phyloP scores from a whole-genome alignment of 2,797 vertebrate genomes.

The Ctenopoma kingsleyae region DNA sequence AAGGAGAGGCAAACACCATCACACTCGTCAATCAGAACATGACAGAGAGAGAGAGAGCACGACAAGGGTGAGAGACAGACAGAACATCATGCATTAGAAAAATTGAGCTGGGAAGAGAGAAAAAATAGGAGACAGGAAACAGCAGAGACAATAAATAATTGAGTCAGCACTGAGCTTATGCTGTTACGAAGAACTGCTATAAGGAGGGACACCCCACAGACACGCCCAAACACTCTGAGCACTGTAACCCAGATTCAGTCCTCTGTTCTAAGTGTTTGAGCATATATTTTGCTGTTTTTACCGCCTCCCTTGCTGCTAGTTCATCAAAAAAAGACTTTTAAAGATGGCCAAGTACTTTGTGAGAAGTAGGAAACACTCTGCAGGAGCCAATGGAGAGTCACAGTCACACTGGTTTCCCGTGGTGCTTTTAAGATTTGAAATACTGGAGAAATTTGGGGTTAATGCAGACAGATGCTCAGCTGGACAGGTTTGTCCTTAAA shows the following conservation, averaged over 20 bases:
- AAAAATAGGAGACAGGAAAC: conserved; percentile 21
- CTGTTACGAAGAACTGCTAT: conserved; percentile 21
- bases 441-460: neutral
- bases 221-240: conserved; percentile 24
- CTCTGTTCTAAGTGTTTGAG: conserved; percentile 39
- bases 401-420: neutral
- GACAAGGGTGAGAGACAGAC: conserved; percentile 17
- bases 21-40: conserved; percentile 72
- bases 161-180: conserved; percentile 22
- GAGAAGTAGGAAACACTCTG: conserved; percentile 3
- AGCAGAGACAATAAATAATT: conserved; percentile 53
- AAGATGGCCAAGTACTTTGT: conserved; percentile 10
- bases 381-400: neutral
- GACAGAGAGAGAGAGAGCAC: conserved; percentile 3
- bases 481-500: neutral
- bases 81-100: conserved; percentile 15
- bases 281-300: conserved; percentile 38
- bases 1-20: conserved; percentile 74
- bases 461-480: conserved; percentile 9
- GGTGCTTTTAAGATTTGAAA: conserved; percentile 6
- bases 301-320: conserved; percentile 2
- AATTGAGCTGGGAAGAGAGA: conserved; percentile 3
- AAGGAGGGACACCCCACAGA: conserved; percentile 24
- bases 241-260: conserved; percentile 42
- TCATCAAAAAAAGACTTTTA: conserved; percentile 26